phyloP scores from a whole-genome alignment of 2,888 invertebrate species.

The Azorinus chamasolen region DNA sequence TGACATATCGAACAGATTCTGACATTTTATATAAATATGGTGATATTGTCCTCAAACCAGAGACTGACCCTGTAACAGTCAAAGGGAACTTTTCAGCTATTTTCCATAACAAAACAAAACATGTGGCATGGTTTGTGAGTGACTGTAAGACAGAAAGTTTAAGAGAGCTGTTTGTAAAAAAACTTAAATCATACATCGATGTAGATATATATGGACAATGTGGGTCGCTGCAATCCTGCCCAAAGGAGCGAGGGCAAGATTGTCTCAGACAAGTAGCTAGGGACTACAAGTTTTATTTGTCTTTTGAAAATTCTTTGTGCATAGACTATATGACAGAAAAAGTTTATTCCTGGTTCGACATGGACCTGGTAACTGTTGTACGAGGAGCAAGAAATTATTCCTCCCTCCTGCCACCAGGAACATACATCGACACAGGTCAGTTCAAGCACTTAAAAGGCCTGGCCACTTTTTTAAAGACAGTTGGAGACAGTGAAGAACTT shows the following conservation, averaged over 20 bases:
- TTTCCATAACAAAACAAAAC: slow-evolving; percentile 41
- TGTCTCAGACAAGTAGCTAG: slow-evolving; percentile 26
- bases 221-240: slow-evolving; percentile 27
- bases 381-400: slow-evolving; percentile 49
- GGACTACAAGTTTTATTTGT: slow-evolving; percentile 62
- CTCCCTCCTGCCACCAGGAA: slow-evolving; percentile 39
- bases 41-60: slow-evolving; percentile 4
- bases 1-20: slow-evolving; percentile 60
- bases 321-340: slow-evolving; percentile 65
- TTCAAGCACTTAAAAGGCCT: slow-evolving; percentile 40
- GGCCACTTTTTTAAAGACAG: slow-evolving; percentile 33
- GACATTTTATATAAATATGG: slow-evolving; percentile 58
- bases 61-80: not conserved
- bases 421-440: slow-evolving; percentile 54
- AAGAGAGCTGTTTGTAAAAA: slow-evolving; percentile 47
- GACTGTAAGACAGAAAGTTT: slow-evolving; percentile 53
- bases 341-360: slow-evolving; percentile 50
- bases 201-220: slow-evolving; percentile 61
- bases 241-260: slow-evolving; percentile 22
- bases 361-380: slow-evolving; percentile 52
- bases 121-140: slow-evolving; percentile 54
- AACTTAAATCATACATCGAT: slow-evolving; percentile 30
- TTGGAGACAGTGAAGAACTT: slow-evolving; percentile 26
- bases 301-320: slow-evolving; percentile 66
- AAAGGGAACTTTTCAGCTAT: slow-evolving; percentile 23